A percentile compares a stretch with the other conserved stretches of the same genome.
Conservation (phyloP, 2,113 vertebrate species). For the Hippolais icterina region DNA sequence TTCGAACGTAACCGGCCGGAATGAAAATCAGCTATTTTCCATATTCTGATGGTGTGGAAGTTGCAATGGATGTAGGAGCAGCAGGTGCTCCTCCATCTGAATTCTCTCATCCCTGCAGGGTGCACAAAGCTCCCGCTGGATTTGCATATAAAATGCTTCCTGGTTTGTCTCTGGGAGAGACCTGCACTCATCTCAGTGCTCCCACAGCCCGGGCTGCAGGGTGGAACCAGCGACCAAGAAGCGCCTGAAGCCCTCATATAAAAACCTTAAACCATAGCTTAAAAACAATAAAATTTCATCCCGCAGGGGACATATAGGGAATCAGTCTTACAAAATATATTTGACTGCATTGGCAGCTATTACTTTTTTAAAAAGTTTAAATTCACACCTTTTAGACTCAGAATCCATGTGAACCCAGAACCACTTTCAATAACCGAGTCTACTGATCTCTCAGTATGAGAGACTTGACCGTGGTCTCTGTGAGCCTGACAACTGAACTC, state of each 20-base stretch:
- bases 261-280: slow-evolving; percentile 58
- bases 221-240: slow-evolving; percentile 48
- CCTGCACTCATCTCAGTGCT: slow-evolving; percentile 34
- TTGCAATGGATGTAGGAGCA: background rate
- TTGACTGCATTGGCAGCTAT: slow-evolving; percentile 68
- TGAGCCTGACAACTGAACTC: slow-evolving; percentile 43
- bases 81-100: background rate
- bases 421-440: background rate
- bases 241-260: slow-evolving; percentile 40
- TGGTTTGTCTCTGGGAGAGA: slow-evolving; percentile 49
- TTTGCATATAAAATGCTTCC: slow-evolving; percentile 71
- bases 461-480: slow-evolving; percentile 35
- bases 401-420: slow-evolving; percentile 54
- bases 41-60: slow-evolving; percentile 8
- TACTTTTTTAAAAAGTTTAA: slow-evolving; percentile 60
- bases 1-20: background rate
- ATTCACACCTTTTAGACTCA: slow-evolving; percentile 59
- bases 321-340: slow-evolving; percentile 66
- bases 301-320: slow-evolving; percentile 61
- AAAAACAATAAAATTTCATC: slow-evolving; percentile 66
- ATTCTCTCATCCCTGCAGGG: slow-evolving; percentile 40
- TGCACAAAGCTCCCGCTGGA: slow-evolving; percentile 17
- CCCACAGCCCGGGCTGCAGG: slow-evolving; percentile 25
- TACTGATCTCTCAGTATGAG: slow-evolving; percentile 65
- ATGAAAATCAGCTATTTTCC: slow-evolving; percentile 19